A percentile compares a stretch with the other conserved stretches of the same genome.
phyloP scores from a whole-genome alignment of 2,888 invertebrate species.

The Microplitis manilae region DNA sequence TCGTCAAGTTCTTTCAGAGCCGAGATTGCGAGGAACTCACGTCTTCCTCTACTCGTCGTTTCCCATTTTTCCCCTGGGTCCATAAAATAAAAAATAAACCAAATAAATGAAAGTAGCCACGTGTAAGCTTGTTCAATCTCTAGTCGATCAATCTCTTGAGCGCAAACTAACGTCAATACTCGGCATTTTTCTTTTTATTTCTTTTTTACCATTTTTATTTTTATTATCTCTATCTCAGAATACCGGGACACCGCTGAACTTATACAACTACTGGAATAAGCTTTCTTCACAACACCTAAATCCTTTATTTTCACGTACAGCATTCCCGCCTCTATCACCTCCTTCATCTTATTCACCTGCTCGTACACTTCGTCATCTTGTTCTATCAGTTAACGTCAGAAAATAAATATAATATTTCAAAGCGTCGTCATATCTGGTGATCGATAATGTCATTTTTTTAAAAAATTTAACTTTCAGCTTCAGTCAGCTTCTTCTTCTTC shows the following conservation, averaged over 20 bases:
- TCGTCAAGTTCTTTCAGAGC: neutral
- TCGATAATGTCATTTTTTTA: conserved; percentile 32
- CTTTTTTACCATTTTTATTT: neutral
- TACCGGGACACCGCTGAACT: too few species aligned
- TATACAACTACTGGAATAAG: neutral
- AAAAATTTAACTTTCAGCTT: conserved; percentile 33
- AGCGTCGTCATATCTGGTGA: conserved; percentile 21
- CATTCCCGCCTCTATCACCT: neutral
- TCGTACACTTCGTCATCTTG: conserved; percentile 1
- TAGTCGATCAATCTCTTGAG: neutral
- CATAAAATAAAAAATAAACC: neutral
- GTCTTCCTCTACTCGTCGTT: neutral
- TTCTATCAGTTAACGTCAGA: conserved; percentile 25
- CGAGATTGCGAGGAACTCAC: neutral
- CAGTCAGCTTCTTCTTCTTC: neutral
- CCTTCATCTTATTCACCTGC: conserved; percentile 7
- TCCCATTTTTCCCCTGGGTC: neutral
- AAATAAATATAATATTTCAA: conserved; percentile 37
- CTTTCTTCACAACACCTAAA: neutral
- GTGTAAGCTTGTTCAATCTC: neutral
- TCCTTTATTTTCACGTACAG: neutral
- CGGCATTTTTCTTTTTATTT: neutral
- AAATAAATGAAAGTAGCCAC: neutral
- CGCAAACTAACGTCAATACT: neutral
- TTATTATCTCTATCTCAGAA: neutral